A percentile compares a stretch with the other conserved stretches of the same genome.
Conservation (phyloP, 2,797 vertebrate genomes). For the Dicrostonyx torquatus region DNA sequence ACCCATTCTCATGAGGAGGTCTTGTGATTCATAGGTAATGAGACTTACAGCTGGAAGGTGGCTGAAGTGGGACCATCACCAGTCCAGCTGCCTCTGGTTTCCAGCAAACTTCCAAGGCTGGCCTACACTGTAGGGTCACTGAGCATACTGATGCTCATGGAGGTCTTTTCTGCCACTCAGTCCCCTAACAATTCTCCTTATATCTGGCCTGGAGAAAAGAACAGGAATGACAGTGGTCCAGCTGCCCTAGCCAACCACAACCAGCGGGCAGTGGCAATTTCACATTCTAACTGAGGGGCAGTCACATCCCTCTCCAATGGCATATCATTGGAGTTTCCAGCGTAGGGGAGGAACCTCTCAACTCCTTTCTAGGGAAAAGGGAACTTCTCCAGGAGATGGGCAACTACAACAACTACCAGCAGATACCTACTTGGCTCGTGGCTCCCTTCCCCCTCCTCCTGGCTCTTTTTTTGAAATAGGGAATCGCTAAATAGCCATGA, state of each 20-base stretch:
- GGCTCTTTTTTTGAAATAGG: neutral
- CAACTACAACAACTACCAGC: neutral
- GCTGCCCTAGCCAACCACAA: neutral
- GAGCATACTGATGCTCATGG: neutral
- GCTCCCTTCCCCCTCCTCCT: neutral
- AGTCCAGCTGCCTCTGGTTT: neutral
- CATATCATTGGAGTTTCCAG: slow-evolving; percentile 43
- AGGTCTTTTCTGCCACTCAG: neutral
- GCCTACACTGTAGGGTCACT: neutral
- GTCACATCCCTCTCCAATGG: slow-evolving; percentile 12
- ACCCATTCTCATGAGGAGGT: neutral
- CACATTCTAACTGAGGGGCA: slow-evolving; percentile 54
- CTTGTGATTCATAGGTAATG: neutral
- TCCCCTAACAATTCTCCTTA: neutral
- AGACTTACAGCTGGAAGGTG: neutral
- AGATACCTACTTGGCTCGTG: neutral
- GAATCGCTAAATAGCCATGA: neutral
- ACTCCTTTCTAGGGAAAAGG: neutral
- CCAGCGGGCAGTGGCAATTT: neutral
- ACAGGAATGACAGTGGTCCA: neutral
- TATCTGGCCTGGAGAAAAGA: neutral
- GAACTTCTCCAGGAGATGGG: neutral
- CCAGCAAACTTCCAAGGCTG: neutral
- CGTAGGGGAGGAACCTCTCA: neutral
- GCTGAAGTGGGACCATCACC: neutral